Percentiles rank a stretch among this genome's conserved stretches.
Conservation (phyloP, 2,113 vertebrate species). For the Proterorhinus semilunaris region DNA sequence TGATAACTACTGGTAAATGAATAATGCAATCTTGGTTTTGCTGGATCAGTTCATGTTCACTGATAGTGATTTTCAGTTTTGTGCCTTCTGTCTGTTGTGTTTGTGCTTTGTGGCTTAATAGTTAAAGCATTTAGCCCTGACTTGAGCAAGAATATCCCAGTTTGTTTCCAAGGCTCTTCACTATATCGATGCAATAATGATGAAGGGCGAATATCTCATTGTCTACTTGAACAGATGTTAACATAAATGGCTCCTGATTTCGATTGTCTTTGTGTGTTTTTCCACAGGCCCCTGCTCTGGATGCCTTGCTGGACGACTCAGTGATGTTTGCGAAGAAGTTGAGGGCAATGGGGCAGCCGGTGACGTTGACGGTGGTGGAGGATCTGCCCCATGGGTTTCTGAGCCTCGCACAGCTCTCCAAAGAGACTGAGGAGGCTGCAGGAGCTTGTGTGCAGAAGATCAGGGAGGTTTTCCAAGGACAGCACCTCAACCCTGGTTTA, state of each 20-base stretch:
- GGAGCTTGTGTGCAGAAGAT: conserved; percentile 78
- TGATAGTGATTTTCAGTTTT: too few relatives aligned
- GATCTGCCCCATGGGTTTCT: conserved; percentile 91
- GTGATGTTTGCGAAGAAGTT: conserved; percentile 88
- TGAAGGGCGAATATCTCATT: too few relatives aligned
- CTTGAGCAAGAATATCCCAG: too few relatives aligned
- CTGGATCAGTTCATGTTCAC: too few relatives aligned
- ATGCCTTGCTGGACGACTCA: conserved; percentile 88
- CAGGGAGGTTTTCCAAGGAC: conserved; percentile 70
- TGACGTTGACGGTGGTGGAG: conserved; percentile 82
- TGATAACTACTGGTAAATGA: too few relatives aligned
- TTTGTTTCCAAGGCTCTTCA: too few relatives aligned
- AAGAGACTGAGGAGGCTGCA: conserved; percentile 79
- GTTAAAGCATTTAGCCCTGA: too few relatives aligned
- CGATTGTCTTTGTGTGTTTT: neutral
- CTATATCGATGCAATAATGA: too few relatives aligned
- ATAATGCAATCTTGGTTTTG: too few relatives aligned
- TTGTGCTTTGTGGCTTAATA: too few relatives aligned
- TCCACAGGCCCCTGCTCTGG: conserved; percentile 84
- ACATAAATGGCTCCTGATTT: neutral
- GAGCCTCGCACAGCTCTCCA: conserved; percentile 79
- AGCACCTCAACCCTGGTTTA: neutral
- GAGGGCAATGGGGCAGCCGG: conserved; percentile 74
- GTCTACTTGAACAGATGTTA: too few relatives aligned
- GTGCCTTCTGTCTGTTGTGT: too few relatives aligned